Evolutionary conservation across 2,888 invertebrate genomes (phyloP).

Genomic region (Cheilosia variabilis): DNA sequence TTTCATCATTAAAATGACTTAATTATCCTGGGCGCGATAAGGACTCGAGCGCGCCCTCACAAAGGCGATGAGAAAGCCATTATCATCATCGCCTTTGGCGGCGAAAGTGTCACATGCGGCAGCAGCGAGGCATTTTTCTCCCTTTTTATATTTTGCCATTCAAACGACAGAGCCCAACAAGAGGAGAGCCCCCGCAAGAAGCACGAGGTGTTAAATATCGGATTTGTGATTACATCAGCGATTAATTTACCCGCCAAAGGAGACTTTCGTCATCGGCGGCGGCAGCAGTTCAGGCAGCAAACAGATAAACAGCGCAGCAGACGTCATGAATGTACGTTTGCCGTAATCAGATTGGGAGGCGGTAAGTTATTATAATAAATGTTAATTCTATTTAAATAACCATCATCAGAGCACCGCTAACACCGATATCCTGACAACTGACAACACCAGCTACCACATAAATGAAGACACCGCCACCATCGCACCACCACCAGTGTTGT

Average conservation of each 20-base stretch:
- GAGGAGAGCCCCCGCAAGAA: slow-evolving; percentile 19
- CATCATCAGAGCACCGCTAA: slow-evolving; percentile 62
- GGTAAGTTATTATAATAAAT: slow-evolving; percentile 74
- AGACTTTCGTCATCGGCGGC: neutral
- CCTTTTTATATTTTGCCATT: neutral
- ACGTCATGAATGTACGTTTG: slow-evolving; percentile 64
- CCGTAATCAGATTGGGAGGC: slow-evolving; percentile 61
- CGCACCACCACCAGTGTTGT: slow-evolving; percentile 12
- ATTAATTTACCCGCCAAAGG: slow-evolving; percentile 65
- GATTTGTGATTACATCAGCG: slow-evolving; percentile 74
- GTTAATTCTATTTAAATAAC: slow-evolving; percentile 74
- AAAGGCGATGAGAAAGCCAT: slow-evolving; percentile 52
- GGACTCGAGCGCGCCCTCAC: slow-evolving; percentile 27
- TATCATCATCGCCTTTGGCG: slow-evolving; percentile 50
- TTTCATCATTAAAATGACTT: slow-evolving; percentile 76
- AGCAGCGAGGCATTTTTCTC: neutral
- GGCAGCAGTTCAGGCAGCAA: slow-evolving; percentile 37
- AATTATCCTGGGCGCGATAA: slow-evolving; percentile 75
- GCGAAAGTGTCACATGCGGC: slow-evolving; percentile 62
- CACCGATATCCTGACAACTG: slow-evolving; percentile 72
- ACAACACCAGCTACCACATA: slow-evolving; percentile 61
- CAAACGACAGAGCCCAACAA: slow-evolving; percentile 26
- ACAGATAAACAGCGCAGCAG: slow-evolving; percentile 51
- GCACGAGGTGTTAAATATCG: slow-evolving; percentile 60
- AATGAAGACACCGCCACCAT: slow-evolving; percentile 13